Evolutionary conservation across 53 echinoderm and acorn worm species (phyloP), one percentile per base, ranked within the genome.

Genomic region (Holothuria scabra): DNA sequence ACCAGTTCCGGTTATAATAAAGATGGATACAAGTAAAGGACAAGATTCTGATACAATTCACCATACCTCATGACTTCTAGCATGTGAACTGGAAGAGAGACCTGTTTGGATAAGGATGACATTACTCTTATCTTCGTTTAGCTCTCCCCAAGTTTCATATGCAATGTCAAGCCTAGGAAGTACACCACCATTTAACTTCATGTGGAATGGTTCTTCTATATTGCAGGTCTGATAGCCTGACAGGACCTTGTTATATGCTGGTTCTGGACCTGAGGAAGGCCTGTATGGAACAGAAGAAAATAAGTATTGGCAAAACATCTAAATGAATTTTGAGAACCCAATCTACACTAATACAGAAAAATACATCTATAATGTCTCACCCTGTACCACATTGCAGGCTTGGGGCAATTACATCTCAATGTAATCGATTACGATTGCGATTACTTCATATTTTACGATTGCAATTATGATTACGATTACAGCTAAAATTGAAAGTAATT

Each of bases 81-180:
- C 92, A 65, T 97, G 97, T 31, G 93, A 96, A 85, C 96, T 93
- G 28, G 91, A 76, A 30, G 93, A 93, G 20, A 95, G 79, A 6
- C 99, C 99, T 5, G 91, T 90, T 67, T 90, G 85, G 1, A 97
- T 76, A 5, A 97, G 12, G 28, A 97, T 92, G 7, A 79, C 99
- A 80, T 99, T 99, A 56, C 86, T 89, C 79, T 83, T 94, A 60
- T 99, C 91, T 19, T 59, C 67, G 62, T 94, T 99, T 31, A 93
- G 91, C 59, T 91, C 81, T 30, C 99, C 99, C 94, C 94, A 92
- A 16, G 99, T 99, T 66, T 99, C 99, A 70, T 94, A 99, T 18
- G 99, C 99, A 65, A 99, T 76, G 35, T 87, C 64, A 1, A 99
- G 65, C 62, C 92, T 84, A 10, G 94, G 94, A 37, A 99, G 82